Base-by-base conservation (phyloP, 1,140 invertebrate species). In the Scylla paramamosain region DNA sequence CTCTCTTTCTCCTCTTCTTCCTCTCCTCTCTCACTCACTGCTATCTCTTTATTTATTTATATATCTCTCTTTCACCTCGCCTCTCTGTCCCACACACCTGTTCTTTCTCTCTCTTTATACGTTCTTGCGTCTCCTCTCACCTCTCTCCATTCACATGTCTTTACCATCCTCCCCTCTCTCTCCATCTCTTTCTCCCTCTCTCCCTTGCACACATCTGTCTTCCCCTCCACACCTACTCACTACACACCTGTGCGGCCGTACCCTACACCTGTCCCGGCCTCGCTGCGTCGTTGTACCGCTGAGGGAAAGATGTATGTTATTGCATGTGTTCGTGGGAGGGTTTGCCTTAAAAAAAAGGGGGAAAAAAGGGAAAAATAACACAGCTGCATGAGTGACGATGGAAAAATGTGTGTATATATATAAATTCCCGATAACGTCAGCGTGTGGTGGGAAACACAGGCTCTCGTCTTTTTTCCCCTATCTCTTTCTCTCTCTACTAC, bases 351-450 rank as follows among this genome's bases (percentile, higher is more conserved):
- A 59, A 59, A 59, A 39, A 39, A 39, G 39, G 39, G 39, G n/a
- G n/a, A n/a, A 52, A 39, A 39, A 39, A 39, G 39, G 39, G 39
- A 39, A 77, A 77, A 77, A n/a, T n/a, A 77, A 77, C 6, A 77
- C 20, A 7, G 20, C 1, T 0, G 67, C 67, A 77, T 77, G 67
- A 77, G 67, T 77, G 67, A n/a, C 67, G 67, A 77, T 77, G 67
- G 67, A n/a, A 77, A 77, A 77, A 77, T 20, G 20, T n/a, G 20
- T 77, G 20, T 77, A 20, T 77, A 77, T 77, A 77, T 77, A 77
- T 77, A 77, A 77, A 77, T 77, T 77, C 20, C n/a, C 67, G 67
- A 77, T 77, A 77, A 77, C 67, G 67, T 77, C 67, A 77, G 20
- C 25, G 67, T n/a, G 67, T n/a, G 67, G 67, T 20, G 8, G 67